Base-by-base conservation (phyloP, 2,888 invertebrate genomes). In the Myathropa florea region DNA sequence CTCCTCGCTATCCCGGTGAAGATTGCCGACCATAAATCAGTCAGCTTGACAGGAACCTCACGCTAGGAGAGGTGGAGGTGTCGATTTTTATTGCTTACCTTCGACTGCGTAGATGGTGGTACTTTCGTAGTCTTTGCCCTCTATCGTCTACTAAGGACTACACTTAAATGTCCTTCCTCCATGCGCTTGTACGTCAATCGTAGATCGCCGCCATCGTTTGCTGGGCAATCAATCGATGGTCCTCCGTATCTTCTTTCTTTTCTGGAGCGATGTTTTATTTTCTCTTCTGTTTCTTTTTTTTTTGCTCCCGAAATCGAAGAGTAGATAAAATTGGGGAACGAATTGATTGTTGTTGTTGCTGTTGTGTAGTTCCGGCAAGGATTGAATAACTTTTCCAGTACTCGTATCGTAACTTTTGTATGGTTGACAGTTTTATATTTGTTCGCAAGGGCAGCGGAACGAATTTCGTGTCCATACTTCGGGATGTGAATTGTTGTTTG, bases 41-140 rank as follows among this genome's bases (percentile, higher is more conserved):
- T 85, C 84, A 81, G 57, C n/a, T 53, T 61, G 81, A 67, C 81
- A 85, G 76, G 57, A 71, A 64, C 36, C 81, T 81, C 57, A 67
- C 59, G 26, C 53, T 65, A 59, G 36, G 61, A 80, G 57, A 67
- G 72, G 61, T 23, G 61, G 76, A 80, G 80, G 80, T 84, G 84
- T 76, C 81, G 71, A 72, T 80, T 84, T 84, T 80, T 84, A 84
- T 84, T 76, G 84, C 84, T 80, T 61, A 64, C 70, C 80, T 75
- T 67, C 46, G 57, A 80, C 76, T 80, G 80, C 70, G 75, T 78
- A 28, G 6, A 64, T 33, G 39, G 23, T 46, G 64, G 55, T 53
- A 63, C 33, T 70, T 71, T 65, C 75, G 30, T 71, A 57, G 46
- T 71, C 59, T 65, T 73, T 67, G 55, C 26, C 26, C 28, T 33